Evolutionary conservation across 1,140 invertebrate species (phyloP).

Genomic region (Pogonomyrmex barbatus): DNA sequence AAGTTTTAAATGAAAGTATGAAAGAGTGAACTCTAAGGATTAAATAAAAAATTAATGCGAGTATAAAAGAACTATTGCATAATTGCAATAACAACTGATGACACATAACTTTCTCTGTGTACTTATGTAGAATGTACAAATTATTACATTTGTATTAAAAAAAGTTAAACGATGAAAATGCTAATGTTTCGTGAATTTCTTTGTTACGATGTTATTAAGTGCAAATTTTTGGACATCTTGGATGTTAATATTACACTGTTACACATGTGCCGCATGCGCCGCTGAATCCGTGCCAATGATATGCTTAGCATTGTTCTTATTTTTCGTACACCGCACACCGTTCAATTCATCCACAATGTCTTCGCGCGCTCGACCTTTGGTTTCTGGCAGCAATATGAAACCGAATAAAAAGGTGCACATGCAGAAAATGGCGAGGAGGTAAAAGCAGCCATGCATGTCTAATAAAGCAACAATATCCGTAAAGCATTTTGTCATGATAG

Average conservation of each 20-base stretch:
- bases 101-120: background rate
- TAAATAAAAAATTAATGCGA: slow-evolving; percentile 7
- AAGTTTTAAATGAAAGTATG: background rate
- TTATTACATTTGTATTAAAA: background rate
- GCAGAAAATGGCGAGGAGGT: slow-evolving; percentile 75
- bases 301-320: background rate
- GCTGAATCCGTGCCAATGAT: background rate
- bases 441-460: slow-evolving; percentile 82
- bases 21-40: background rate
- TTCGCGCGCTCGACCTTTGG: slow-evolving; percentile 88
- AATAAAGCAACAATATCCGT: slow-evolving; percentile 72
- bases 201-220: background rate
- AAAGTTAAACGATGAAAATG: background rate
- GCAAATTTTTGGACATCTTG: background rate
- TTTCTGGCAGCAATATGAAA: slow-evolving; percentile 88
- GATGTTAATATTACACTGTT: background rate
- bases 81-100: background rate
- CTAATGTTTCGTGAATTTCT: background rate
- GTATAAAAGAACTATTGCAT: background rate
- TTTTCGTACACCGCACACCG: slow-evolving; percentile 57
- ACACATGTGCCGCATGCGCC: slow-evolving; percentile 10
- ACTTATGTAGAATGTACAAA: background rate
- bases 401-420: slow-evolving; percentile 72
- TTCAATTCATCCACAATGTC: slow-evolving; percentile 85
- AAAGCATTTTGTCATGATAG: slow-evolving; percentile 87